Conservation (phyloP, 2,797 vertebrate species). For the Halcyon badia region DNA sequence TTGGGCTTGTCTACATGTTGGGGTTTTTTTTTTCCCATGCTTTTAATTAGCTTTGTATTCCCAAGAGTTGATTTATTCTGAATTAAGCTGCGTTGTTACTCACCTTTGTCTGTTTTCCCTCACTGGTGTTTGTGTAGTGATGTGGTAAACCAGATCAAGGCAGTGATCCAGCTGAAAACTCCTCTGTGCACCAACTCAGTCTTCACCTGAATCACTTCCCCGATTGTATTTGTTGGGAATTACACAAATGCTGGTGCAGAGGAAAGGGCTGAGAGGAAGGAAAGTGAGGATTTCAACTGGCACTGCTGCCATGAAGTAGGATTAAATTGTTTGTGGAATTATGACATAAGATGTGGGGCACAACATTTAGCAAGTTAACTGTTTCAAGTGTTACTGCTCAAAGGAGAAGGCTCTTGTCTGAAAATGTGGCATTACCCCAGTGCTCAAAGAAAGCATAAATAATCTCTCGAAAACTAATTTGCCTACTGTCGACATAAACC, state of each 20-base stretch:
- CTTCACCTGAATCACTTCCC: neutral
- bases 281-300: neutral
- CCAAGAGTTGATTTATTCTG: constrained; percentile 35
- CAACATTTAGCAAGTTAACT: neutral
- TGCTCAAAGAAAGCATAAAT: neutral
- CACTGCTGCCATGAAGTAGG: neutral
- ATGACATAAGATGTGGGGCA: neutral
- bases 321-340: neutral
- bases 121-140: neutral
- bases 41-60: constrained; percentile 50
- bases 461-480: neutral
- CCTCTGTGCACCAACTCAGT: neutral
- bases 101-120: constrained; percentile 42
- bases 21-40: neutral
- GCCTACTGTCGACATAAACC: neutral
- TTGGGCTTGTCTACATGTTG: neutral
- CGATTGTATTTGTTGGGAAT: neutral
- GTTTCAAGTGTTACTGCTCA: neutral
- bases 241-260: neutral
- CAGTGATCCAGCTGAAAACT: neutral
- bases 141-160: constrained; percentile 13
- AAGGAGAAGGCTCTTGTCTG: neutral
- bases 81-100: neutral
- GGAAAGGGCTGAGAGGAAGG: neutral
- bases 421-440: neutral